Conservation (phyloP, 2,888 invertebrate genomes). For the Phania funesta region DNA sequence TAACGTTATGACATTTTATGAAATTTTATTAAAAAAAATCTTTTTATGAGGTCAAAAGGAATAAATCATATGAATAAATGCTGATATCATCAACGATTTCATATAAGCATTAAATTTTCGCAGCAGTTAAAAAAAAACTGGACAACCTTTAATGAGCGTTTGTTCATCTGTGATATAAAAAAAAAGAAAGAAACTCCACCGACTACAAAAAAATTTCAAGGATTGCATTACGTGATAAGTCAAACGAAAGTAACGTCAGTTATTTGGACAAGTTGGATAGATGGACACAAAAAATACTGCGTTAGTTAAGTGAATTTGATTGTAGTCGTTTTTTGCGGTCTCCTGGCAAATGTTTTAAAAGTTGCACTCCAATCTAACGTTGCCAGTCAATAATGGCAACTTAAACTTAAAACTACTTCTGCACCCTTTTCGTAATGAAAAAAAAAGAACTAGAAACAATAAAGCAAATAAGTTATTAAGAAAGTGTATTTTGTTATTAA, state of each 20-base stretch:
- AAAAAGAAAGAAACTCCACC: constrained; percentile 11
- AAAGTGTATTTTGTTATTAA: constrained; percentile 17
- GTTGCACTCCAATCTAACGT: neutral
- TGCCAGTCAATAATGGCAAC: constrained; percentile 41
- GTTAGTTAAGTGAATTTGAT: constrained; percentile 44
- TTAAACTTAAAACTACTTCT: constrained; percentile 27
- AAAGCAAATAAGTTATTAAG: constrained; percentile 49
- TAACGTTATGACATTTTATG: constrained; percentile 25
- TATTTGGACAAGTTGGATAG: constrained; percentile 23
- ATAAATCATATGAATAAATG: constrained; percentile 40
- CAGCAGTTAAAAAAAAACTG: constrained; percentile 6
- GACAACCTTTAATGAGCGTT: constrained; percentile 16
- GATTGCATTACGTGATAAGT: constrained; percentile 60
- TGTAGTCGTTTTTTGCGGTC: constrained; percentile 5
- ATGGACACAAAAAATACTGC: constrained; percentile 36
- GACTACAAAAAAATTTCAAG: constrained; percentile 25
- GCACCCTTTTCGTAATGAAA: constrained; percentile 35
- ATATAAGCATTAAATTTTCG: neutral
- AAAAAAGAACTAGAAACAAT: constrained; percentile 16
- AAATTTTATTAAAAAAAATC: constrained; percentile 20
- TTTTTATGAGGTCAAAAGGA: constrained; percentile 39
- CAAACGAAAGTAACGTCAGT: constrained; percentile 57
- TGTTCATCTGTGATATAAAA: neutral
- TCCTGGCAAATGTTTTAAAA: constrained; percentile 7
- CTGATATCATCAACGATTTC: constrained; percentile 24